Percentiles rank a stretch among this genome's conserved stretches.
Conservation (phyloP, 2,797 vertebrate species). For the Ambastaia sidthimunki region DNA sequence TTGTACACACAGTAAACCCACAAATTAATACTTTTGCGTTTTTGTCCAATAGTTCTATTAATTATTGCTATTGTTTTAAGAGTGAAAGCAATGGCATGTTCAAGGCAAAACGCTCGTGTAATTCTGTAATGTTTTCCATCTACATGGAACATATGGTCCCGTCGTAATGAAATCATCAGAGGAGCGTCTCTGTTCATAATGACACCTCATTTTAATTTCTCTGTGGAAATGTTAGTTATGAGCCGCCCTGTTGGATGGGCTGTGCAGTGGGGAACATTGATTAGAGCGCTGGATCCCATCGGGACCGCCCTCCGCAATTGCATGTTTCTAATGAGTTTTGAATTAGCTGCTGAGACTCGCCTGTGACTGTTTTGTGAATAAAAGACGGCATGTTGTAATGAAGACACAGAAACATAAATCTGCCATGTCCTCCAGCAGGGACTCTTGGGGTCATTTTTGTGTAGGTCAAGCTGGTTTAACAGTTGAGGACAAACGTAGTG, state of each 20-base stretch:
- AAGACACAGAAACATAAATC: background rate
- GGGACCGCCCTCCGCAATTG: slow-evolving; percentile 32
- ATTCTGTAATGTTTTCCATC: background rate
- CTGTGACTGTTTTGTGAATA: slow-evolving; percentile 46
- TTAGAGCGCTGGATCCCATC: slow-evolving; percentile 35
- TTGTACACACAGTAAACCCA: too few species aligned
- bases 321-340: slow-evolving; percentile 49
- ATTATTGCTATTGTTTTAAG: background rate
- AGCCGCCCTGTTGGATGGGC: slow-evolving; percentile 35
- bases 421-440: background rate
- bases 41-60: background rate
- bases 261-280: slow-evolving; percentile 45
- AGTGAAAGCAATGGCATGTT: background rate
- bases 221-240: slow-evolving; percentile 46
- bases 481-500: too few species aligned
- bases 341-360: slow-evolving; percentile 45
- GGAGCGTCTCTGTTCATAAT: slow-evolving; percentile 34
- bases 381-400: slow-evolving; percentile 7
- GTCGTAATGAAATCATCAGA: slow-evolving; percentile 41
- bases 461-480: background rate
- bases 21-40: too few species aligned
- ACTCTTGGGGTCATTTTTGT: background rate
- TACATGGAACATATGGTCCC: slow-evolving; percentile 27
- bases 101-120: background rate
- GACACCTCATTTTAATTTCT: slow-evolving; percentile 50